Conservation (phyloP, 2,797 vertebrate species). For the Eleutherodactylus coqui region DNA sequence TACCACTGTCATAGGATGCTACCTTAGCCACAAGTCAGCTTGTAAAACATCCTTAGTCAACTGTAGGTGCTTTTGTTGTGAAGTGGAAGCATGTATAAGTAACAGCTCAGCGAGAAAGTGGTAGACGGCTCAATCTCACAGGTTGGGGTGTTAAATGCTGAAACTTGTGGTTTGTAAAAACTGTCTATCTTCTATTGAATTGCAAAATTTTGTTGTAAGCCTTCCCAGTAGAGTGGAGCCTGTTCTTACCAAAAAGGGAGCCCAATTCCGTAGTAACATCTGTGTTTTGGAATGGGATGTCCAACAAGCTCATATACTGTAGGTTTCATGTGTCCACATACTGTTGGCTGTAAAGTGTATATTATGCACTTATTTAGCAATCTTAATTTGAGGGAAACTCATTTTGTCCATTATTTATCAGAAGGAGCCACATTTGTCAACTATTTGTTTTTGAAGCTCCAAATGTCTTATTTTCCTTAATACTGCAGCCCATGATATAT, state of each 20-base stretch:
- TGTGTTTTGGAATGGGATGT: background rate
- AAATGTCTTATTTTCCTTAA: background rate
- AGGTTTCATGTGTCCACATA: background rate
- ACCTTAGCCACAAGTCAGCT: too few relatives aligned
- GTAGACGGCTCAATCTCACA: too few relatives aligned
- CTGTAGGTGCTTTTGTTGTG: too few relatives aligned
- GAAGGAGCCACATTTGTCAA: background rate
- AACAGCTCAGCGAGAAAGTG: too few relatives aligned
- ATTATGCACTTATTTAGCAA: background rate
- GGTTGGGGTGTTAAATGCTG: too few relatives aligned
- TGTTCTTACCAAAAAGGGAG: background rate
- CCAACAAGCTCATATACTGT: background rate
- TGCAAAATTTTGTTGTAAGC: background rate
- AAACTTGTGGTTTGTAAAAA: background rate
- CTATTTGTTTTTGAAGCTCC: background rate
- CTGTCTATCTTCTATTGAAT: background rate
- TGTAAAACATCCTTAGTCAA: too few relatives aligned
- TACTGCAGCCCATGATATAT: background rate
- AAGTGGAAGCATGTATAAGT: too few relatives aligned
- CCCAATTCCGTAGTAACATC: background rate
- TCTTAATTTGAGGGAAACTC: background rate
- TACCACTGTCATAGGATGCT: too few relatives aligned
- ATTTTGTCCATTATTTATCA: background rate
- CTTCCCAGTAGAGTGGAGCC: background rate
- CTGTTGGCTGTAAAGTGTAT: background rate